Base-by-base conservation (phyloP, 2,888 invertebrate species). In the Lithophane leautieri region DNA sequence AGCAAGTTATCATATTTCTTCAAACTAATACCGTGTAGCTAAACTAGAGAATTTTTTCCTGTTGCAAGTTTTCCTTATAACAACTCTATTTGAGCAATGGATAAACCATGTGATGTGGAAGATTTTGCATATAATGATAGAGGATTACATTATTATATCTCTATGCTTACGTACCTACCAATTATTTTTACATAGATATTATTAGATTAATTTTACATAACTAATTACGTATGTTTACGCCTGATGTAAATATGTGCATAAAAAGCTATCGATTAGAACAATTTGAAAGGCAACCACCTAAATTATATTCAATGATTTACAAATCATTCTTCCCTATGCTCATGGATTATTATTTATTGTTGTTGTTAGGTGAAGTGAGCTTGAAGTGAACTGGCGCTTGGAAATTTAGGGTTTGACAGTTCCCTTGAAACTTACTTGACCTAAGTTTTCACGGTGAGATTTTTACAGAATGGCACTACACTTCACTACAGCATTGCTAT, bases 31-130 rank as follows among this genome's bases (percentile, higher is more conserved):
- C 4, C n/a, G n/a, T 58, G 40, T n/a, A 25, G 50, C 4, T 22
- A n/a, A 4, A 12, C 2, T 14, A 14, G 22, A 7, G 0, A 34
- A 60, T 19, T n/a, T 70, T 72, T 81, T 81, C 81, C 81, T 81
- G 44, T 0, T 61, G 8, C 19, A 44, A 58, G 16, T 70, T 81
- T 76, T 81, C 77, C 72, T 70, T 28, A 19, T 7, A 34, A 19
- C 34, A 14, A 8, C 25, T 67, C 4, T 1, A 0, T 52, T 40
- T 56, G 47, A 11, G 9, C 8, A 22, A 22, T 42, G 65, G 69
- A 7, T 58, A 81, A 81, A 61, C 56, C 76, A 40, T 14, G 25
- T 4, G 50, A 61, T 44, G 28, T 76, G 8, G 69, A 69, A 66
- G 44, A 60, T 72, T 42, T 50, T 66, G 19, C 14, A 12, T 50